These are phyloP conservation scores for Rhagophthalmus giganteus DNA, from an alignment of 2,888 invertebrate genomes.

Conservation along the genomic window DNA sequence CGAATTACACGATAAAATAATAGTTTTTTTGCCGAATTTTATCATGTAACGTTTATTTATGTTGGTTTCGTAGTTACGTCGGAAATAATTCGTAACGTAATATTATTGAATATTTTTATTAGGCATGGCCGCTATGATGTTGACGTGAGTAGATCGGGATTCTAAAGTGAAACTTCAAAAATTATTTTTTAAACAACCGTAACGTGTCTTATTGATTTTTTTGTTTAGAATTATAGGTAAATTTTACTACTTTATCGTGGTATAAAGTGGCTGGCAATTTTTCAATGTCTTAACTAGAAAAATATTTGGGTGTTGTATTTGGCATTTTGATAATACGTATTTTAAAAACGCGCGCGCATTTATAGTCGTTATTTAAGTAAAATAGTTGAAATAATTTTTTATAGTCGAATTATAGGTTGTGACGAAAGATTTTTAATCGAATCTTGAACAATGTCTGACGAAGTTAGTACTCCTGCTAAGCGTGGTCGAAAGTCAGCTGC, in stretches of 20 bases:
- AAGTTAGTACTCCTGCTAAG: constrained; percentile 49
- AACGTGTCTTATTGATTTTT: constrained; percentile 22
- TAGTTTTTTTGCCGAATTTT: constrained; percentile 53
- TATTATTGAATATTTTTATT: constrained; percentile 46
- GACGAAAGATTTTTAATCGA: too few relatives aligned
- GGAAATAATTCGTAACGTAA: constrained; percentile 48
- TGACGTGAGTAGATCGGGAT: constrained; percentile 39
- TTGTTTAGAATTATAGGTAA: constrained; percentile 43
- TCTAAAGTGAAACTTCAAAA: constrained; percentile 43
- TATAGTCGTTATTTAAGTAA: background rate
- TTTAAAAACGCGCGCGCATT: constrained; percentile 52
- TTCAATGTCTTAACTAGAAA: constrained; percentile 39
- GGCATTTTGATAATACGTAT: constrained; percentile 54
- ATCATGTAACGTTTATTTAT: constrained; percentile 38
- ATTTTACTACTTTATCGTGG: constrained; percentile 39
- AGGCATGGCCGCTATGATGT: constrained; percentile 49
- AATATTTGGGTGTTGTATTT: constrained; percentile 54
- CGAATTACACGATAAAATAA: constrained; percentile 47
- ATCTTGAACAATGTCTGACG: constrained; percentile 54
- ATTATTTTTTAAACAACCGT: constrained; percentile 46
- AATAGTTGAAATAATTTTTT: too few relatives aligned
- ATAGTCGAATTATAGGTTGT: too few relatives aligned
- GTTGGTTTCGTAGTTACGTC: constrained; percentile 38
- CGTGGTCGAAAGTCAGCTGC: constrained; percentile 54
- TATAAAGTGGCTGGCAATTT: constrained; percentile 32